These are phyloP conservation scores for Sceloporus tristichus DNA, from an alignment of 2,113 vertebrate genomes.

Conservation along the genomic window DNA sequence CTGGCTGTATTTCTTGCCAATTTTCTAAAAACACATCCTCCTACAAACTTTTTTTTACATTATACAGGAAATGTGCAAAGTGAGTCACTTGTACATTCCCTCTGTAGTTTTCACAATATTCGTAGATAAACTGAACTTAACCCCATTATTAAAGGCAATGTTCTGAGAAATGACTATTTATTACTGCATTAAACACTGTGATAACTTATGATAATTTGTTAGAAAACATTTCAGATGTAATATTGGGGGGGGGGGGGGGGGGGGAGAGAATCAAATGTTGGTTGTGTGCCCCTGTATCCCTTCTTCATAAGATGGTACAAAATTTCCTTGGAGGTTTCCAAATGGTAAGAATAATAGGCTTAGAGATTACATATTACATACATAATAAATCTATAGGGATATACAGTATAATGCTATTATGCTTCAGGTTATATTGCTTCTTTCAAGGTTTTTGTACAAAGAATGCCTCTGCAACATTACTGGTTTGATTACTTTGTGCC, in stretches of 20 bases:
- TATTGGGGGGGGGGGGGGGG: not conserved
- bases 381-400: conserved; percentile 22
- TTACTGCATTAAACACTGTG: conserved; percentile 13
- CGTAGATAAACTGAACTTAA: not conserved
- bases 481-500: conserved; percentile 40
- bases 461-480: not conserved
- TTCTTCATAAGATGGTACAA: not conserved
- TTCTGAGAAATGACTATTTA: not conserved
- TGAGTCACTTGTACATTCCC: not conserved
- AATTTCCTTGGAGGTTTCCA: conserved; percentile 43
- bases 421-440: conserved; percentile 40
- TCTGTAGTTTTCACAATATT: not conserved
- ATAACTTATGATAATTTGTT: conserved; percentile 16
- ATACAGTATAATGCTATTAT: conserved; percentile 35
- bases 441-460: conserved; percentile 21
- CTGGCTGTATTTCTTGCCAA: too few species aligned
- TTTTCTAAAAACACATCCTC: too few species aligned
- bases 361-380: not conserved
- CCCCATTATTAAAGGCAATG: conserved; percentile 6
- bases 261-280: not conserved
- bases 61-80: not conserved
- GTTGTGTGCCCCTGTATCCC: not conserved
- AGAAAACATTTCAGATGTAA: not conserved
- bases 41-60: not conserved
- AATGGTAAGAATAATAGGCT: conserved; percentile 32